Base-by-base conservation (phyloP, 1,140 invertebrate genomes). In the Lordiphosa clarofinis region DNA sequence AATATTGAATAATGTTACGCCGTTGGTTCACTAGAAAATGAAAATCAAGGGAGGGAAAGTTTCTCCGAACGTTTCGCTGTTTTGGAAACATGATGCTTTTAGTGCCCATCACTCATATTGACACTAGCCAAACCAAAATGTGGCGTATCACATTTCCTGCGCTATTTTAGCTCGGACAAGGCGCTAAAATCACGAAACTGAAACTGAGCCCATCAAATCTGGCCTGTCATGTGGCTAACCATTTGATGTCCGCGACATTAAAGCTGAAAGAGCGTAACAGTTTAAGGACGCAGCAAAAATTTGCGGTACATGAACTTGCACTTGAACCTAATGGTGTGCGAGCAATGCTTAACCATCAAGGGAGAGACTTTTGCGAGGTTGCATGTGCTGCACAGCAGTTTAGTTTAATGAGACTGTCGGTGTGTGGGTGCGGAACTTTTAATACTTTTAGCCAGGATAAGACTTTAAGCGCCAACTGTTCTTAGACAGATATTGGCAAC, bases 381-480 rank as follows among this genome's bases (percentile, higher is more conserved):
- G 47, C 47, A 49, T 37, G 35, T 52, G 49, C 37, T 38, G 49
- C 49, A 33, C 11, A 10, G 15, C 36, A 37, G 35, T 52, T 39
- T 47, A 55, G 46, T 53, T 61, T 56, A 56, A 61, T 24, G 62
- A 53, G 13, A 7, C 8, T 42, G 13, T 42, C 12, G 21, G n/a
- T 40, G 31, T 54, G 39, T 21, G 39, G 42, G 38, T 33, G 12
- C 28, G 13, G 15, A 19, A 33, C 24, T 52, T 60, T 31, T 52
- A 50, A 64, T 31, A 21, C 33, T 48, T 24, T 47, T 38, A 68
- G 48, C 12, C 43, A 47, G 48, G 13, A 64, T 48, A 42, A 21
- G 42, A 40, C 61, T 66, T 66, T 43, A 65, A 65, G 39, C 31
- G 11, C 43, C 11, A n/a, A 21, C 43, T 46, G 43, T n/a, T 19